phyloP scores from a whole-genome alignment of 1,140 invertebrate genomes.

The Zaprionus davidi region DNA sequence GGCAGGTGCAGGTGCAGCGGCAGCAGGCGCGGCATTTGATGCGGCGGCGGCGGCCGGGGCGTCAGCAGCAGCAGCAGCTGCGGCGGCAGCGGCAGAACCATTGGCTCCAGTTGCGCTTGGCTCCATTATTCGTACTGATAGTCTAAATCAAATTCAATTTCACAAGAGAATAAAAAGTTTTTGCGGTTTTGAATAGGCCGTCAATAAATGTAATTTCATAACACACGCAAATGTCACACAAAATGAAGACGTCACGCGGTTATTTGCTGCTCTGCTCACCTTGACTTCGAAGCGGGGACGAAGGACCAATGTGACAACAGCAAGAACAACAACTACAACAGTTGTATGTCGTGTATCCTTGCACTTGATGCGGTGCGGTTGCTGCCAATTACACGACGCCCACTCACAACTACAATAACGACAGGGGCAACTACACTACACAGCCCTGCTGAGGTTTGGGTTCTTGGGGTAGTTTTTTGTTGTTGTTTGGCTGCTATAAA shows the following conservation, averaged over 20 bases:
- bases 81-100: constrained; percentile 15
- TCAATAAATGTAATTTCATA: constrained; percentile 60
- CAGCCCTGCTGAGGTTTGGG: constrained; percentile 8
- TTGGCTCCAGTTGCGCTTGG: constrained; percentile 44
- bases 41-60: constrained; percentile 11
- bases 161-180: constrained; percentile 18
- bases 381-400: constrained; percentile 39
- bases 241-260: constrained; percentile 48
- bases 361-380: constrained; percentile 47
- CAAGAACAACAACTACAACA: constrained; percentile 1
- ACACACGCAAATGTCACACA: constrained; percentile 61
- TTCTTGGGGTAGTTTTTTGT: constrained; percentile 16
- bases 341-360: constrained; percentile 53
- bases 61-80: constrained; percentile 13
- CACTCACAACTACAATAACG: constrained; percentile 22
- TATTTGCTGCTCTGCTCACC: constrained; percentile 38
- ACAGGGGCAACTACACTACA: constrained; percentile 19
- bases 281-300: constrained; percentile 54
- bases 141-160: constrained; percentile 43
- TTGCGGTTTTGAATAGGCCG: constrained; percentile 33
- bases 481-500: constrained; percentile 61
- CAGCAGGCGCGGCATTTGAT: constrained; percentile 15
- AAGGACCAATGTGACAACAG: constrained; percentile 1
- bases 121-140: constrained; percentile 53
- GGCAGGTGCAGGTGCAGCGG: too few species aligned